phyloP scores from a whole-genome alignment of 2,888 invertebrate genomes.

The Entomobrya proxima region DNA sequence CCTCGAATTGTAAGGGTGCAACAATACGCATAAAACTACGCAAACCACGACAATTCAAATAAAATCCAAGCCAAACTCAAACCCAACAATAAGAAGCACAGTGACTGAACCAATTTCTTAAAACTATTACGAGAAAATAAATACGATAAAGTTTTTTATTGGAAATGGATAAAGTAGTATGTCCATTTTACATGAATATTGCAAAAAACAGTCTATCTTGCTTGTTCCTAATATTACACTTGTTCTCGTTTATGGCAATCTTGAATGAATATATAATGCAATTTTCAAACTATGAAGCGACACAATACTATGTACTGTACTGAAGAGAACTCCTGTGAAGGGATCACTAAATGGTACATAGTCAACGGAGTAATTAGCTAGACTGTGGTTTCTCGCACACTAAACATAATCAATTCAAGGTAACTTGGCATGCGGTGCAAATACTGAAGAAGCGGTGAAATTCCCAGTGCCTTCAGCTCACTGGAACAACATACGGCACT shows the following conservation, averaged over 20 bases:
- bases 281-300: neutral
- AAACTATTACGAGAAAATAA: slow-evolving; percentile 10
- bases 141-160: neutral
- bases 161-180: neutral
- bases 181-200: neutral
- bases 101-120: neutral
- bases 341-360: no score
- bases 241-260: slow-evolving; percentile 39
- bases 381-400: slow-evolving; percentile 74
- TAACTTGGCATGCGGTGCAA: slow-evolving; percentile 75
- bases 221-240: slow-evolving; percentile 7
- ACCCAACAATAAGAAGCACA: slow-evolving; percentile 27
- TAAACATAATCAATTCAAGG: slow-evolving; percentile 74
- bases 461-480: slow-evolving; percentile 68
- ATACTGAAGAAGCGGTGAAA: slow-evolving; percentile 74
- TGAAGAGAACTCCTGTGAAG: no score
- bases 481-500: slow-evolving; percentile 52
- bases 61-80: neutral
- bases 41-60: neutral
- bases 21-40: slow-evolving; percentile 11
- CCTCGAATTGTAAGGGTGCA: slow-evolving; percentile 38
- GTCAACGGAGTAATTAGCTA: slow-evolving; percentile 26
- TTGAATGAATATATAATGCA: neutral
- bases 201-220: slow-evolving; percentile 16
- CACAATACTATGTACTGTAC: neutral